Percentiles rank a stretch among this genome's conserved stretches.
These are phyloP conservation scores for Eulimnadia texana DNA, from an alignment of 1,140 invertebrate species.

Conservation along the genomic window DNA sequence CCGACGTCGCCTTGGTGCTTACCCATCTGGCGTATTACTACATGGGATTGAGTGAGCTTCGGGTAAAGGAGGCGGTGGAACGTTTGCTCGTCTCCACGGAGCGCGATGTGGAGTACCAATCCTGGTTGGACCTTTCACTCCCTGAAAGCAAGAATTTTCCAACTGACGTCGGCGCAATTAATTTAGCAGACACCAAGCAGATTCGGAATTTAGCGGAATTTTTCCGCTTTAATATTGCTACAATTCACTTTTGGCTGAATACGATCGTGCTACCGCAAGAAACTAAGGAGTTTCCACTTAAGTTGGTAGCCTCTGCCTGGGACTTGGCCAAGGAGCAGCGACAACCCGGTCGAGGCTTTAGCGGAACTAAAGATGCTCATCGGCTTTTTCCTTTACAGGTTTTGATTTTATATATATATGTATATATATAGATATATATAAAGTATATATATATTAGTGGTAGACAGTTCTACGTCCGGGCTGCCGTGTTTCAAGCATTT, in stretches of 20 bases:
- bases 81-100: background rate
- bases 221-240: constrained; percentile 11
- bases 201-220: constrained; percentile 12
- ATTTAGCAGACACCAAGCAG: constrained; percentile 16
- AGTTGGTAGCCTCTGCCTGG: constrained; percentile 17
- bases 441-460: too few relatives aligned
- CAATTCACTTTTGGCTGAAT: constrained; percentile 17
- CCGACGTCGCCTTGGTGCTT: constrained; percentile 19
- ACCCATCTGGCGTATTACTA: constrained; percentile 21
- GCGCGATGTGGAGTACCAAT: background rate
- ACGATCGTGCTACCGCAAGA: constrained; percentile 16
- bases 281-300: constrained; percentile 17
- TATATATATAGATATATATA: too few relatives aligned
- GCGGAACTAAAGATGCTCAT: constrained; percentile 18
- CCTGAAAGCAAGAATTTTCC: background rate
- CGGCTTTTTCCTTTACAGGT: constrained; percentile 16
- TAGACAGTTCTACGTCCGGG: too few relatives aligned
- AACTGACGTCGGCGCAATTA: constrained; percentile 11
- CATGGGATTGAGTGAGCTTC: constrained; percentile 17
- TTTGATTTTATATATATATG: too few relatives aligned
- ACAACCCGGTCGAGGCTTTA: constrained; percentile 17
- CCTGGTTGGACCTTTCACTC: background rate
- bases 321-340: constrained; percentile 12
- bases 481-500: too few relatives aligned
- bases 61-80: constrained; percentile 13